These are phyloP conservation scores for Stichopus chloronotus DNA, from an alignment of 35 echinoderm and acorn worm genomes.

Conservation along the genomic window DNA sequence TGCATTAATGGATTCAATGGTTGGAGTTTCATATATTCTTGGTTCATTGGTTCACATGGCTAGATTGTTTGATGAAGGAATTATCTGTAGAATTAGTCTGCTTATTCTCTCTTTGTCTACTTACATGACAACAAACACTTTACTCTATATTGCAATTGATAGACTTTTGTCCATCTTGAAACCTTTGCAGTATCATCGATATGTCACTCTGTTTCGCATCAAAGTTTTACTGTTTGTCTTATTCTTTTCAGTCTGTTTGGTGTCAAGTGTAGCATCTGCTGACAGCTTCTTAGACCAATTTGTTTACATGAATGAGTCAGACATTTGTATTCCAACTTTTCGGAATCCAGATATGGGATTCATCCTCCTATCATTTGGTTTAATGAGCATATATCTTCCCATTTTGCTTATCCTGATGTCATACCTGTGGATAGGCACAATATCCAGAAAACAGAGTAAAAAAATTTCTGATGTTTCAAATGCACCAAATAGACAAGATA, in stretches of 20 bases:
- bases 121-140: neutral
- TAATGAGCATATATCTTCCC: neutral
- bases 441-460: neutral
- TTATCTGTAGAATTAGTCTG: neutral
- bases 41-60: neutral
- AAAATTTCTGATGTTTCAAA: neutral
- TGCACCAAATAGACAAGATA: neutral
- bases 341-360: neutral
- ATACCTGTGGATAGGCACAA: slow-evolving; percentile 2
- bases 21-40: neutral
- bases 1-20: neutral
- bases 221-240: neutral
- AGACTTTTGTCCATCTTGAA: slow-evolving; percentile 8
- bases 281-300: neutral
- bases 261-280: neutral
- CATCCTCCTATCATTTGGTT: too few relatives aligned
- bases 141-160: neutral
- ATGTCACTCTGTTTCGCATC: neutral
- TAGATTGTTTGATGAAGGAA: neutral
- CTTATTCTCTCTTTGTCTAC: neutral
- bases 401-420: neutral
- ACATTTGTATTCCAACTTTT: neutral
- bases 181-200: neutral
- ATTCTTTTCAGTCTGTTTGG: neutral
- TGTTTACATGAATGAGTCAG: neutral